Evolutionary conservation across 1,140 invertebrate genomes (phyloP).

Genomic region (Drosophila athabasca): DNA sequence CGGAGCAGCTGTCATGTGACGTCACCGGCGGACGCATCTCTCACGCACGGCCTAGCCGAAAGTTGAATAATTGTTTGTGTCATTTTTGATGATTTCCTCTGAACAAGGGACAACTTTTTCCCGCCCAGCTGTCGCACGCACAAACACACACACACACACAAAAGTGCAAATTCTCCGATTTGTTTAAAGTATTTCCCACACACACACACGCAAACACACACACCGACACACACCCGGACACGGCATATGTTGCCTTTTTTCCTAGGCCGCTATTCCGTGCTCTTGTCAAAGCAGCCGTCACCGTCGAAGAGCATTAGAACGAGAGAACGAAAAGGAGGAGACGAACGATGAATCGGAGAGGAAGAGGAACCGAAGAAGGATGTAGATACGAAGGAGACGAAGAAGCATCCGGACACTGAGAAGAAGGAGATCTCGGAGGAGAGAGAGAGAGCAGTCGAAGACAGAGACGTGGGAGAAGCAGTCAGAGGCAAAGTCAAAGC

Average conservation of each 20-base stretch:
- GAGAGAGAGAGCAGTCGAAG: background rate
- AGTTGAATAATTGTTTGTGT: constrained; percentile 82
- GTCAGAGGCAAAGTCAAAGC: no score
- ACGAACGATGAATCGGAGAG: background rate
- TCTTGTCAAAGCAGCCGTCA: constrained; percentile 72
- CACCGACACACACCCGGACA: constrained; percentile 20
- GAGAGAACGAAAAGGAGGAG: background rate
- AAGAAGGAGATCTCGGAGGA: background rate
- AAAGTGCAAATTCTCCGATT: constrained; percentile 53
- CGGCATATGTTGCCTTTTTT: constrained; percentile 44
- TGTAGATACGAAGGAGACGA: no score
- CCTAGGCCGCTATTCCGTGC: constrained; percentile 16
- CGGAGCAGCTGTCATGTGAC: constrained; percentile 39
- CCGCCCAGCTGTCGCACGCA: constrained; percentile 60
- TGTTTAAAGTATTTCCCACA: constrained; percentile 73
- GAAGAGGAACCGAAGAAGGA: background rate
- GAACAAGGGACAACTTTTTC: constrained; percentile 72
- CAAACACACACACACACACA: constrained; percentile 18
- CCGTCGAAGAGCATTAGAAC: constrained; percentile 21
- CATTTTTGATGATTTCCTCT: constrained; percentile 78
- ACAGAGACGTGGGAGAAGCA: no score
- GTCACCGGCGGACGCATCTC: constrained; percentile 39
- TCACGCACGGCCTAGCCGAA: constrained; percentile 72
- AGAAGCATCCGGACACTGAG: background rate
- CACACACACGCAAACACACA: constrained; percentile 10